These are phyloP conservation scores for Platycercus adscitus DNA, from an alignment of 2,113 vertebrate species.

Conservation along the genomic window DNA sequence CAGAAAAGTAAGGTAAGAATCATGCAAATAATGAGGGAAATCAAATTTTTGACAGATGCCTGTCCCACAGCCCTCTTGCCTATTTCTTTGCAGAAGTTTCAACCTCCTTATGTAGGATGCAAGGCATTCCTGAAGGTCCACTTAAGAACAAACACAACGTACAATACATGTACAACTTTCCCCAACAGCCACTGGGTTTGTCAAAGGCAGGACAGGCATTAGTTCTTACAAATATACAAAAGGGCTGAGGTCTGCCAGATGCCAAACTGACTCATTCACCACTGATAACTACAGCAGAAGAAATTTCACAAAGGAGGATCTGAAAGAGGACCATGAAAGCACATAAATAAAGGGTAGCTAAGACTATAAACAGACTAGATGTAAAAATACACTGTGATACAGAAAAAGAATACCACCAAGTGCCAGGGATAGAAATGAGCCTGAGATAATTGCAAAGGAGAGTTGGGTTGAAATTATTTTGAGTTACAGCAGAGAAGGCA, in stretches of 20 bases:
- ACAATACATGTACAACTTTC: neutral
- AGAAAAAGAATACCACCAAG: conserved; percentile 28
- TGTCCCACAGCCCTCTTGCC: neutral
- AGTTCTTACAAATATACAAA: neutral
- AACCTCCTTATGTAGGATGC: neutral
- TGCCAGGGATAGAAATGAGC: conserved; percentile 10
- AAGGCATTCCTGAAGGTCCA: neutral
- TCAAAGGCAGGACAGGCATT: neutral
- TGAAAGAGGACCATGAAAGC: neutral
- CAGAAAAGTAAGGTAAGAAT: neutral
- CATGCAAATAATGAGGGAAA: neutral
- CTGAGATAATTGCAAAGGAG: conserved; percentile 60
- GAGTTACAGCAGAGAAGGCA: conserved; percentile 6
- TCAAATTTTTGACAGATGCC: neutral
- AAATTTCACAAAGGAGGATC: conserved; percentile 2
- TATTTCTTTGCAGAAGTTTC: neutral
- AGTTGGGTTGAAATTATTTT: conserved; percentile 10
- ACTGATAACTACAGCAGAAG: conserved; percentile 32
- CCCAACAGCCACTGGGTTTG: neutral
- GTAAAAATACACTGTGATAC: neutral
- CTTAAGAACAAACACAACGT: neutral
- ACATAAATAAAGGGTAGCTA: conserved; percentile 54
- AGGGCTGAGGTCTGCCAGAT: neutral
- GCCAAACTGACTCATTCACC: neutral
- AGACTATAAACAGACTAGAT: conserved; percentile 21